Conservation (phyloP, 2,888 invertebrate species). For the Agapostemon virescens region DNA sequence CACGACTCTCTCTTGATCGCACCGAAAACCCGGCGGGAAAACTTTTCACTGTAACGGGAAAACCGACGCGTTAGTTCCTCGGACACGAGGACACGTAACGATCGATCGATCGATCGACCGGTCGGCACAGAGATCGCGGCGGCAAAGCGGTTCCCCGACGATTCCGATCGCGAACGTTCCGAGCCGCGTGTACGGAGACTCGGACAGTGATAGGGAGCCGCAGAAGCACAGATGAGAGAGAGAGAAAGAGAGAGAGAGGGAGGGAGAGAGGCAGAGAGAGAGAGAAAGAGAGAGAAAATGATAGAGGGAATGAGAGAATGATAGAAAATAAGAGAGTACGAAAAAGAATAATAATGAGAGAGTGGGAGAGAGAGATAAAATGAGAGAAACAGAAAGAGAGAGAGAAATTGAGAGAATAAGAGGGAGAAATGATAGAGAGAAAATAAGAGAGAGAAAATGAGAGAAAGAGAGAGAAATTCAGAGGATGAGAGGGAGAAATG, state of each 20-base stretch:
- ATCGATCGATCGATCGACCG: neutral
- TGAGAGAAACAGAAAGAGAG: too few species aligned
- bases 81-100: neutral
- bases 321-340: too few species aligned
- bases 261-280: neutral
- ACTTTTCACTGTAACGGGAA: neutral
- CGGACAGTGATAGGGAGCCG: too few species aligned
- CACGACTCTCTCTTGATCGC: neutral
- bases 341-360: too few species aligned
- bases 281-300: neutral
- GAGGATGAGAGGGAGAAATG: too few species aligned
- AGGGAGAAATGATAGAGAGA: too few species aligned
- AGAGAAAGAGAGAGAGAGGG: neutral
- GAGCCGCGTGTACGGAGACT: neutral
- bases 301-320: neutral
- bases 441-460: too few species aligned
- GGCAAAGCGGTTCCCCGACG: neutral
- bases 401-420: too few species aligned
- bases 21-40: neutral
- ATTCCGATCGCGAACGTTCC: neutral
- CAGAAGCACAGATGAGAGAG: neutral
- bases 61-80: neutral
- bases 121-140: neutral
- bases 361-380: too few species aligned
- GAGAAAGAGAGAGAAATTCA: too few species aligned